These are phyloP conservation scores for Paraescarpia echinospica DNA, from an alignment of 1,140 invertebrate genomes.

Conservation along the genomic window DNA sequence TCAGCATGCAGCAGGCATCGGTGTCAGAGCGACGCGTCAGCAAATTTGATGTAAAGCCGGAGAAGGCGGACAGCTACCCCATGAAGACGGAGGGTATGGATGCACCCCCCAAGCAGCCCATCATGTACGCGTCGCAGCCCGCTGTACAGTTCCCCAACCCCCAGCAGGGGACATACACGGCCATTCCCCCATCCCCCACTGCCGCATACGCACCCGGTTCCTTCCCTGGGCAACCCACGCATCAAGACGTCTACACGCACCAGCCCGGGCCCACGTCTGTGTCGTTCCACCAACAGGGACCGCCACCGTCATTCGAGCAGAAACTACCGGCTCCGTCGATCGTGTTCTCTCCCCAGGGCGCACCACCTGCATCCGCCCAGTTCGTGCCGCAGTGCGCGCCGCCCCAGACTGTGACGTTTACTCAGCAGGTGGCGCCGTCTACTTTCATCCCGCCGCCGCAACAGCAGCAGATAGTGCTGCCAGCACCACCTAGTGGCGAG, in stretches of 20 bases:
- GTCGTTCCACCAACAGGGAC: background rate
- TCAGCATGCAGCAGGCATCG: background rate
- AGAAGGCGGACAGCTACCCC: background rate
- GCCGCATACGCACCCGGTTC: background rate
- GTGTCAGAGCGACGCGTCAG: background rate
- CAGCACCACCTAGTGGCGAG: background rate
- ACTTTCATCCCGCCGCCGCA: background rate
- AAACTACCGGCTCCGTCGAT: background rate
- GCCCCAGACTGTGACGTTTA: background rate
- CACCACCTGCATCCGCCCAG: background rate
- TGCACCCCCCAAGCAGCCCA: background rate
- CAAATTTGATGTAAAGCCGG: background rate
- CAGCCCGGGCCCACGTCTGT: background rate
- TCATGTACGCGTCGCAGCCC: background rate
- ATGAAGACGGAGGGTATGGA: background rate
- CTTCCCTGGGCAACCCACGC: background rate
- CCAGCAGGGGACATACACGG: background rate
- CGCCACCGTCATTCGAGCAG: background rate
- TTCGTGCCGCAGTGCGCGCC: background rate
- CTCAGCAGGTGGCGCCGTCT: background rate
- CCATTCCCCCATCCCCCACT: background rate
- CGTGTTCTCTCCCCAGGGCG: constrained; percentile 4
- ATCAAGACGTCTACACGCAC: background rate
- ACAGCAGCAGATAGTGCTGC: background rate
- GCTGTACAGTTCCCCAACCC: background rate